Conservation (phyloP, 2,113 vertebrate genomes). For the Dromaius novaehollandiae region DNA sequence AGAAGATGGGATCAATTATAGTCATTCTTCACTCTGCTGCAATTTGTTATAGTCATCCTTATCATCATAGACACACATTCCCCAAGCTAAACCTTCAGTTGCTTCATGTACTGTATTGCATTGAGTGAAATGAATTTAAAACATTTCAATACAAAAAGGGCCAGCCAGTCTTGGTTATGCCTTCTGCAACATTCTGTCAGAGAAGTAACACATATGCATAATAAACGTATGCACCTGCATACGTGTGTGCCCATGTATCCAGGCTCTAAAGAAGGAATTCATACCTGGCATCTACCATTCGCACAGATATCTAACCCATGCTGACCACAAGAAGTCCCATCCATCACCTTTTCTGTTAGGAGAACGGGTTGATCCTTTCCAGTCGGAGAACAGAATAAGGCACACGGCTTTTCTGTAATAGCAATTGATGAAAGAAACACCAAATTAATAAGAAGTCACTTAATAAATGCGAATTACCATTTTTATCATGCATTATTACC, state of each 20-base stretch:
- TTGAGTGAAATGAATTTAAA: not conserved
- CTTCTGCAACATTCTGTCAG: not conserved
- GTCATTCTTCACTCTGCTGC: not conserved
- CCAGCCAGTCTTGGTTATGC: not conserved
- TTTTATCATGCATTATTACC: not conserved
- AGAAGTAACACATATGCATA: not conserved
- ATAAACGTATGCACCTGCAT: accelerated
- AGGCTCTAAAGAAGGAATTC: not conserved
- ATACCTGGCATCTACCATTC: constrained; percentile 86
- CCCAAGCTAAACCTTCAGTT: not conserved
- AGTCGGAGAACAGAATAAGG: constrained; percentile 82
- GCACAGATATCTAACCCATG: constrained; percentile 82
- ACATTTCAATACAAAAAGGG: not conserved
- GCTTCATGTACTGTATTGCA: not conserved
- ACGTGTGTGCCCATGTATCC: not conserved
- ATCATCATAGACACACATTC: not conserved
- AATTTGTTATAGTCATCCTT: not conserved
- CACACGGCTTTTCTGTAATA: constrained; percentile 82
- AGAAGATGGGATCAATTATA: not conserved
- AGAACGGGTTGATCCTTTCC: constrained; percentile 84
- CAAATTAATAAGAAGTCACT: not conserved
- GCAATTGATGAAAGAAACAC: not conserved
- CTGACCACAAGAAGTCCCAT: constrained; percentile 84
- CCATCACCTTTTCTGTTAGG: constrained; percentile 83
- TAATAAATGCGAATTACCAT: not conserved